Evolutionary conservation across 2,888 invertebrate genomes (phyloP).

Genomic region (Hypselothyrea guttata): DNA sequence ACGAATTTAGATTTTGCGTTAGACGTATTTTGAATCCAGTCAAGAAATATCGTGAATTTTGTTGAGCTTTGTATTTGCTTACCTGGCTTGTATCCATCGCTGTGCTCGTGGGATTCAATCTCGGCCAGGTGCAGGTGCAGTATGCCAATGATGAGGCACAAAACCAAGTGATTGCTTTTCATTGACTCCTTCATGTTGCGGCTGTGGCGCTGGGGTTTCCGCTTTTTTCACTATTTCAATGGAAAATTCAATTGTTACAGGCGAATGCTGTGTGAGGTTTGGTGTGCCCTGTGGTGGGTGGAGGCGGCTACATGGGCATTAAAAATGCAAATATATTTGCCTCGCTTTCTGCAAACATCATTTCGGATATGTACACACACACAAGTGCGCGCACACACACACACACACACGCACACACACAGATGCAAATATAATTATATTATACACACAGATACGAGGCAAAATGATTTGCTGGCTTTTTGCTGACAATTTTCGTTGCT

Average conservation of each 20-base stretch:
- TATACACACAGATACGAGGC: constrained; percentile 1
- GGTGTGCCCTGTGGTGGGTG: constrained; percentile 28
- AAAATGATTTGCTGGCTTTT: constrained; percentile 52
- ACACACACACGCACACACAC: constrained; percentile 12
- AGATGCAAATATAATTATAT: constrained; percentile 7
- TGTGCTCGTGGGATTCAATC: constrained; percentile 80
- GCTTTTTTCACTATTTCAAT: constrained; percentile 8
- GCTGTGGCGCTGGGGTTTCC: constrained; percentile 9
- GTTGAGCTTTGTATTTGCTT: constrained; percentile 31
- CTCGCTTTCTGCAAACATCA: constrained; percentile 57
- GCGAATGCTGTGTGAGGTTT: constrained; percentile 21
- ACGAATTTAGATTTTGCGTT: no score
- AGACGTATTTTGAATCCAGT: no score
- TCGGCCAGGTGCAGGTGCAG: constrained; percentile 16
- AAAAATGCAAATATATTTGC: constrained; percentile 62
- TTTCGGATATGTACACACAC: constrained; percentile 36
- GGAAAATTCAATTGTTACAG: constrained; percentile 27
- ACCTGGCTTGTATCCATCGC: constrained; percentile 82
- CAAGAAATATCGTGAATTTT: no score
- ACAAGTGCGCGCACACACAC: constrained; percentile 12
- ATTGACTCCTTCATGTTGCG: constrained; percentile 50
- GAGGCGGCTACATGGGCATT: constrained; percentile 36
- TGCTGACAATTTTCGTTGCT: constrained; percentile 11
- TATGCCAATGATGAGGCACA: constrained; percentile 69
- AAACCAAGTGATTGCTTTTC: constrained; percentile 46